These are phyloP conservation scores for Leucophenga maculata DNA, from an alignment of 2,888 invertebrate genomes.

Conservation along the genomic window DNA sequence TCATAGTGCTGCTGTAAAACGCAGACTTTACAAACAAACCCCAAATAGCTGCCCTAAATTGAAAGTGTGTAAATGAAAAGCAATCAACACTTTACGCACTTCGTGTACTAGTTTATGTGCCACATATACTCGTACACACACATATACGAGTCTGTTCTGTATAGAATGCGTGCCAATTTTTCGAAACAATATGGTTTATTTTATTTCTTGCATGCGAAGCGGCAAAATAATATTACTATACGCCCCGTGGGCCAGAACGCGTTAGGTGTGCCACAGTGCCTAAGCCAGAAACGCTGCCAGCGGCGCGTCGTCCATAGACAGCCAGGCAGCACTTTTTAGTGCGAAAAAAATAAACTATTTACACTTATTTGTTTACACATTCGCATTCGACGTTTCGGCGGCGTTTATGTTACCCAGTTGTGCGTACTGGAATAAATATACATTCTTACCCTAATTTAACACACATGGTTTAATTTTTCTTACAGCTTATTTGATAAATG, in stretches of 20 bases:
- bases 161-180: conserved; percentile 16
- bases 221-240: conserved; percentile 15
- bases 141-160: neutral
- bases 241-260: conserved; percentile 11
- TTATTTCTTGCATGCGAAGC: neutral
- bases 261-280: too few relatives aligned
- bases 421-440: conserved; percentile 29
- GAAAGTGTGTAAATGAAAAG: neutral
- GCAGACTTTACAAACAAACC: conserved; percentile 5
- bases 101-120: neutral
- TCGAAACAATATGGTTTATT: conserved; percentile 37
- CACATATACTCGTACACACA: neutral
- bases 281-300: too few relatives aligned
- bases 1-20: too few relatives aligned
- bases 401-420: conserved; percentile 7
- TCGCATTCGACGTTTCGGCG: too few relatives aligned
- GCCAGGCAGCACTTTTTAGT: conserved; percentile 1
- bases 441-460: conserved; percentile 29
- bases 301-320: neutral
- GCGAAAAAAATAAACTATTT: neutral
- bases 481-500: neutral
- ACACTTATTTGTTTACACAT: conserved; percentile 32
- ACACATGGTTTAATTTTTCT: neutral
- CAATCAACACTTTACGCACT: too few relatives aligned
- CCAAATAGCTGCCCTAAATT: conserved; percentile 6